phyloP scores from a whole-genome alignment of 1,140 invertebrate species.

The Apis florea region DNA sequence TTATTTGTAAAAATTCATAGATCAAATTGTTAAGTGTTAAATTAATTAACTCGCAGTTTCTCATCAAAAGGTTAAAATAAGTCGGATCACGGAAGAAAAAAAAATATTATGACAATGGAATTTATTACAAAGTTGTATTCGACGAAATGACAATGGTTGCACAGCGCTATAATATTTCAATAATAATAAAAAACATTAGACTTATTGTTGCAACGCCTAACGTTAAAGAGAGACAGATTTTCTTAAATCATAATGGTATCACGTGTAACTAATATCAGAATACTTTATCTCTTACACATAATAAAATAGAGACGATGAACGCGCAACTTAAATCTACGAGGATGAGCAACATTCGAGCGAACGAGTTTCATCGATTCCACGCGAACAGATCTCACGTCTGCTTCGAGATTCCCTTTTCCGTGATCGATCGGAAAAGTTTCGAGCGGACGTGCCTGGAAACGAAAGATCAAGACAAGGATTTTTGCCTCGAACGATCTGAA shows the following conservation, averaged over 20 bases:
- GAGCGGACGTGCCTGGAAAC: background rate
- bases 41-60: no score
- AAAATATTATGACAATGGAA: conserved; percentile 64
- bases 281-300: conserved; percentile 28
- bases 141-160: conserved; percentile 66
- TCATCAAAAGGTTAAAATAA: background rate
- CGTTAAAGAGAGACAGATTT: conserved; percentile 31
- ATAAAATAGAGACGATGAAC: conserved; percentile 39
- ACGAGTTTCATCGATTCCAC: conserved; percentile 31
- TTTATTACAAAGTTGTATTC: conserved; percentile 74
- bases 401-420: background rate
- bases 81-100: background rate
- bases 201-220: conserved; percentile 67
- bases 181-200: conserved; percentile 74
- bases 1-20: no score
- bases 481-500: no score
- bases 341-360: conserved; percentile 56
- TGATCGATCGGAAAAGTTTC: background rate
- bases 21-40: no score
- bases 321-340: conserved; percentile 48
- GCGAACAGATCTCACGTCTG: background rate
- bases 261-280: conserved; percentile 45
- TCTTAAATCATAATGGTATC: conserved; percentile 42
- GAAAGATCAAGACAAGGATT: background rate
- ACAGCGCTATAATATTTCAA: conserved; percentile 62